Evolutionary conservation across 2,888 invertebrate genomes (phyloP).

Genomic region (Oligia fasciuncula): DNA sequence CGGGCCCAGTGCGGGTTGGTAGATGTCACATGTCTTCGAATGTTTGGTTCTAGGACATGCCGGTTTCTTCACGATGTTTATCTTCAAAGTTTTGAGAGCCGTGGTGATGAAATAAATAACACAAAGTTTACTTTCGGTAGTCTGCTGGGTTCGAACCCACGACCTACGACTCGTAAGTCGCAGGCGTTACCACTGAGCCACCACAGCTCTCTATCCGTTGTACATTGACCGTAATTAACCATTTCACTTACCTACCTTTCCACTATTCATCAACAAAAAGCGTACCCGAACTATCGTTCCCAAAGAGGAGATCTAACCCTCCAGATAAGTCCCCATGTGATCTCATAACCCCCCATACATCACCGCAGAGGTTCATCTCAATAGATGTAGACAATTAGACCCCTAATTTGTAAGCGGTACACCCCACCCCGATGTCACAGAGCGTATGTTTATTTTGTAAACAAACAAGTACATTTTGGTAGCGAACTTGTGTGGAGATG

Average conservation of each 20-base stretch:
- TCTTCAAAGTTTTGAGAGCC: too few species aligned
- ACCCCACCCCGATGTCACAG: constrained; percentile 61
- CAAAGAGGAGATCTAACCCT: constrained; percentile 57
- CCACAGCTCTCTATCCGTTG: not conserved
- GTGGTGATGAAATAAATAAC: too few species aligned
- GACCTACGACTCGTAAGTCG: too few species aligned
- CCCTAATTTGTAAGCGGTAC: constrained; percentile 75
- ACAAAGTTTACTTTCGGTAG: too few species aligned
- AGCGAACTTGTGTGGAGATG: constrained; percentile 60
- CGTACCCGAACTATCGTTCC: constrained; percentile 42
- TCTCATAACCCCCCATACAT: constrained; percentile 58
- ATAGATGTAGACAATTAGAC: constrained; percentile 70
- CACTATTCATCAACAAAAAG: constrained; percentile 49
- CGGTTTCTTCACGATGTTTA: too few species aligned
- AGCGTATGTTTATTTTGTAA: constrained; percentile 71
- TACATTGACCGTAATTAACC: constrained; percentile 21
- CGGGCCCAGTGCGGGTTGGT: too few species aligned
- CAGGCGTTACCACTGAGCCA: too few species aligned
- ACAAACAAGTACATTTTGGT: constrained; percentile 66
- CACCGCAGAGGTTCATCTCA: constrained; percentile 60
- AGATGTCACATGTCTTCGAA: too few species aligned
- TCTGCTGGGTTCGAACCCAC: too few species aligned
- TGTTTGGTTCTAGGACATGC: too few species aligned
- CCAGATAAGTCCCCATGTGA: constrained; percentile 53
- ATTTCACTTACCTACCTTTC: constrained; percentile 38